Evolutionary conservation across 1,140 invertebrate species (phyloP).

Genomic region (Lucilia sericata): DNA sequence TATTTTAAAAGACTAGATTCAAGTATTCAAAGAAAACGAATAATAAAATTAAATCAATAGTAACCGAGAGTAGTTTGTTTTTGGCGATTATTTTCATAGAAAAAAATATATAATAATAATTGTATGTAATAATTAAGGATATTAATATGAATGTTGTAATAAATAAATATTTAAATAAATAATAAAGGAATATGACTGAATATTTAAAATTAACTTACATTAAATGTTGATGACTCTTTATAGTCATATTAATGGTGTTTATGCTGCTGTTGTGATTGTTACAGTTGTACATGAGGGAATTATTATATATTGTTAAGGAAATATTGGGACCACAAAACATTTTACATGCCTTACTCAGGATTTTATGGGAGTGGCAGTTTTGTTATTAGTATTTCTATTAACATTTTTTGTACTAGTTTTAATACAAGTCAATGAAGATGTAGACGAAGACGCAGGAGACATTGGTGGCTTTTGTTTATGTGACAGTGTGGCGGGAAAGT

Average conservation of each 20-base stretch:
- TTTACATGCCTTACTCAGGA: neutral
- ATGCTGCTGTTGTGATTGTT: neutral
- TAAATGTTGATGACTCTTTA: neutral
- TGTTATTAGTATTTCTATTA: neutral
- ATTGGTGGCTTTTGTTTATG: neutral
- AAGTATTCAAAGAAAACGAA: neutral
- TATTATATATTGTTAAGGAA: neutral
- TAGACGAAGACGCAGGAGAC: neutral
- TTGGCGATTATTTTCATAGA: too few relatives aligned
- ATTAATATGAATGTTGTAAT: too few relatives aligned
- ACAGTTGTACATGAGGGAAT: neutral
- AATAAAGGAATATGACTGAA: neutral
- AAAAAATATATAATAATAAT: neutral
- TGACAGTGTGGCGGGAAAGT: neutral
- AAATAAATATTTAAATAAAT: too few relatives aligned
- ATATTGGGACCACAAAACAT: neutral
- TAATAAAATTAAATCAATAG: too few relatives aligned
- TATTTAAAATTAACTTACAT: slow-evolving; percentile 3
- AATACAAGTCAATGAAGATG: neutral
- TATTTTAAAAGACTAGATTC: neutral
- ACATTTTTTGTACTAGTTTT: neutral
- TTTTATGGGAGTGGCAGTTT: neutral
- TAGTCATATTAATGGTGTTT: neutral
- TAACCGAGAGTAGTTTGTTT: too few relatives aligned
- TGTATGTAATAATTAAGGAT: neutral